These are phyloP conservation scores for Paragorgia papillata DNA, from an alignment of 92 coral and sea anemone species.

Conservation along the genomic window DNA sequence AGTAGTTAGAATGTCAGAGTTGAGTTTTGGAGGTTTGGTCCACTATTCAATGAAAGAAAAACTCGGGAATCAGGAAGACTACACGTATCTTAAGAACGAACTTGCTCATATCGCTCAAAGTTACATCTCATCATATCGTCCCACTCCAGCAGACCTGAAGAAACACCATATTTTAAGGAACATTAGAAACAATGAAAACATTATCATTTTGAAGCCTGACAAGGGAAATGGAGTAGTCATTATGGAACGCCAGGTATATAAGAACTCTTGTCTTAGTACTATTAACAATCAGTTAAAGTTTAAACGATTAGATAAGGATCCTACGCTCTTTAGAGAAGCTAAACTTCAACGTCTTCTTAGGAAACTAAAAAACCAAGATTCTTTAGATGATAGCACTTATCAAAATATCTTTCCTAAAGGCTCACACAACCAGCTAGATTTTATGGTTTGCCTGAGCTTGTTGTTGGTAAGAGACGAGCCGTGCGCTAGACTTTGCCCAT, in stretches of 20 bases:
- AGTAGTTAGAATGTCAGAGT: no score
- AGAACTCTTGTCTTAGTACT: slow-evolving; percentile 24
- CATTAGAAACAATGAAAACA: no score
- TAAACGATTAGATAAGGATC: no score
- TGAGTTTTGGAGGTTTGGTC: slow-evolving; percentile 3
- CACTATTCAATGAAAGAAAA: slow-evolving; percentile 4
- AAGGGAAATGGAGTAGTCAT: slow-evolving; percentile 48
- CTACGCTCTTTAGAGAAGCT: no score
- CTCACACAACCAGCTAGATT: slow-evolving; percentile 56
- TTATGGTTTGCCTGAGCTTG: slow-evolving; percentile 49
- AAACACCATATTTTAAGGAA: no score
- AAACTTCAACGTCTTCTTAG: no score
- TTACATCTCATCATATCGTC: slow-evolving; percentile 35
- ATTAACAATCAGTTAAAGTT: slow-evolving; percentile 29
- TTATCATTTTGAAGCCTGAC: slow-evolving; percentile 34
- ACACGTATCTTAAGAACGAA: not conserved
- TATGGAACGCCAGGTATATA: slow-evolving; percentile 22
- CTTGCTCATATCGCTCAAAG: slow-evolving; percentile 13
- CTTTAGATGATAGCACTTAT: slow-evolving; percentile 17
- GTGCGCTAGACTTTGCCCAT: slow-evolving; percentile 51
- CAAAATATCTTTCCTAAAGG: slow-evolving; percentile 49
- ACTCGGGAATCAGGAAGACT: not conserved
- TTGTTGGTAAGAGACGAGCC: slow-evolving; percentile 51
- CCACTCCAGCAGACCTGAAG: not conserved
- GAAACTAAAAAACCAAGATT: slow-evolving; percentile 35